Evolutionary conservation across 2,797 vertebrate species (phyloP).

Genomic region (Apogon hyalosoma): DNA sequence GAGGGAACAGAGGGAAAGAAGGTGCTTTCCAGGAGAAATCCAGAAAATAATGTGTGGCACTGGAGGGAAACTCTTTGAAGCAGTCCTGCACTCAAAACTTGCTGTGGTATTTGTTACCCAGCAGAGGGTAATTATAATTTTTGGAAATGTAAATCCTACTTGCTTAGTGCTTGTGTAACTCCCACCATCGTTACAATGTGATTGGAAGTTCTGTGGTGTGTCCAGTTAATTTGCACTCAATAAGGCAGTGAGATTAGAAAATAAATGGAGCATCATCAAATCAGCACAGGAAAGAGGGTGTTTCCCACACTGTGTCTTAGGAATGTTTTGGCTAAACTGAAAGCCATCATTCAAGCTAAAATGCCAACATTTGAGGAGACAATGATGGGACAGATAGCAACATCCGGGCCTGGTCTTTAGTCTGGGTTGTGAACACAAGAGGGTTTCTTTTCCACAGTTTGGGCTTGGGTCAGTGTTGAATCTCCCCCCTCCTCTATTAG

Average conservation of each 20-base stretch:
- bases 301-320: slow-evolving; percentile 65
- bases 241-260: slow-evolving; percentile 58
- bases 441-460: slow-evolving; percentile 71
- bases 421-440: slow-evolving; percentile 73
- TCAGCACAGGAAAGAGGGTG: slow-evolving; percentile 69
- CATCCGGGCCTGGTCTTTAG: slow-evolving; percentile 75
- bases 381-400: slow-evolving; percentile 77
- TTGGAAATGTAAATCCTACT: slow-evolving; percentile 48
- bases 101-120: slow-evolving; percentile 41
- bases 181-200: slow-evolving; percentile 49
- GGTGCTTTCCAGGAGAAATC: slow-evolving; percentile 65
- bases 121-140: slow-evolving; percentile 57
- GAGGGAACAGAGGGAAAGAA: slow-evolving; percentile 31
- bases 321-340: slow-evolving; percentile 82
- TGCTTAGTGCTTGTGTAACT: slow-evolving; percentile 43
- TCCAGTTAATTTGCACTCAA: slow-evolving; percentile 62
- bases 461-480: slow-evolving; percentile 54
- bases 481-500: slow-evolving; percentile 45
- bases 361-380: slow-evolving; percentile 82
- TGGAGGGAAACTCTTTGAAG: slow-evolving; percentile 43
- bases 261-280: slow-evolving; percentile 64
- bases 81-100: slow-evolving; percentile 26
- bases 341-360: slow-evolving; percentile 78
- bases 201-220: slow-evolving; percentile 56
- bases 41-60: slow-evolving; percentile 23